Percentiles rank a stretch among this genome's conserved stretches.
Evolutionary conservation across 1,140 invertebrate species (phyloP).

Genomic region (Archivesica marissinica): DNA sequence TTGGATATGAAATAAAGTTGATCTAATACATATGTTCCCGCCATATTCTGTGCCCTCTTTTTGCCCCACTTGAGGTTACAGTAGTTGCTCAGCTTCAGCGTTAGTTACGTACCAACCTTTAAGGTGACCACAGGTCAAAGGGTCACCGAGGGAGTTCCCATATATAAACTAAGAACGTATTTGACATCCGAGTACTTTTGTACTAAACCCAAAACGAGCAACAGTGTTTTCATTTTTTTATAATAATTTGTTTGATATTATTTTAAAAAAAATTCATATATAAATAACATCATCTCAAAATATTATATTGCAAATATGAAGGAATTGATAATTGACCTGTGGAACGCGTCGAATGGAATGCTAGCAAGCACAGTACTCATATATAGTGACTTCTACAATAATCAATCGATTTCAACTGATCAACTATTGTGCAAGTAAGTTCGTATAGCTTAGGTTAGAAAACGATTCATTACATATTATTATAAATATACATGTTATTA

Average conservation of each 20-base stretch:
- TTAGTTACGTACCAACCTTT: conserved; percentile 14
- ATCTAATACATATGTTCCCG: too few relatives aligned
- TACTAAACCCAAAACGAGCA: not conserved
- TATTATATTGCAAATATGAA: not conserved
- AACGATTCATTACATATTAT: too few relatives aligned
- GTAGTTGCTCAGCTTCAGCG: not conserved
- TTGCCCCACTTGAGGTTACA: not conserved
- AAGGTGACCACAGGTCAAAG: not conserved
- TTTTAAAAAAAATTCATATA: too few relatives aligned
- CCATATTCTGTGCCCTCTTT: not conserved
- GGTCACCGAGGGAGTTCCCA: not conserved
- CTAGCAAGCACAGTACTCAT: not conserved
- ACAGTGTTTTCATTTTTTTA: too few relatives aligned
- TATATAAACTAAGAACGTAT: not conserved
- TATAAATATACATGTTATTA: too few relatives aligned
- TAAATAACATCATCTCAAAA: too few relatives aligned
- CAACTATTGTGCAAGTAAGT: not conserved
- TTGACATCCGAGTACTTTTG: not conserved
- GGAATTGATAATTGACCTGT: not conserved
- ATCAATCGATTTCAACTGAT: not conserved
- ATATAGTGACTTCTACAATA: not conserved
- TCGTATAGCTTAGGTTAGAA: too few relatives aligned
- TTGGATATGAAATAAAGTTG: too few relatives aligned
- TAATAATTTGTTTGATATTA: too few relatives aligned
- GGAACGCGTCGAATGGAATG: not conserved